Conservation (phyloP, 2,888 invertebrate genomes). For the Acanthococcus lagerstroemiae region DNA sequence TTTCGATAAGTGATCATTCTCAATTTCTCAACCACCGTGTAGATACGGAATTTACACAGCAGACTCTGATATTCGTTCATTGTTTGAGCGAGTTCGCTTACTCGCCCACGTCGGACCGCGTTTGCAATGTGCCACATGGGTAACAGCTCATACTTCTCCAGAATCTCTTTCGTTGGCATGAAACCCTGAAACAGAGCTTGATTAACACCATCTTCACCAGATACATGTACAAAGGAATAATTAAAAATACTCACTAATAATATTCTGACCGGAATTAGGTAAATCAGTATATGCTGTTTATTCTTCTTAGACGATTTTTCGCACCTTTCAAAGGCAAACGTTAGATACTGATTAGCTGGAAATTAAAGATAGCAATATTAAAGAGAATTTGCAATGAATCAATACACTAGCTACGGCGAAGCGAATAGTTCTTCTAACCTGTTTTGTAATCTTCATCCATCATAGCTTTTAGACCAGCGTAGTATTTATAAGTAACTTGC, state of each 20-base stretch:
- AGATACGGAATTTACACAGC: slow-evolving; percentile 94
- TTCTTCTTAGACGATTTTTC: slow-evolving; percentile 70
- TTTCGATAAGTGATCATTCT: slow-evolving; percentile 92
- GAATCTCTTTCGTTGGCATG: slow-evolving; percentile 71
- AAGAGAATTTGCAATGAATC: neutral
- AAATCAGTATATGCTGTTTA: slow-evolving; percentile 84
- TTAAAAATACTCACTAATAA: slow-evolving; percentile 49
- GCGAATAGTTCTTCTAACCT: slow-evolving; percentile 43
- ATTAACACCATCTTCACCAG: neutral
- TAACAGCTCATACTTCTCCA: slow-evolving; percentile 80
- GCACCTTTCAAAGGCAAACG: slow-evolving; percentile 87
- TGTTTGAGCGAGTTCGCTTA: slow-evolving; percentile 68
- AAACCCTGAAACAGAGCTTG: slow-evolving; percentile 52
- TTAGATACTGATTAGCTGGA: slow-evolving; percentile 78
- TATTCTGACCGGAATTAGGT: slow-evolving; percentile 95
- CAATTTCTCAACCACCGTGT: slow-evolving; percentile 90
- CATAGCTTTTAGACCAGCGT: slow-evolving; percentile 95
- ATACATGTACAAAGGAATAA: neutral
- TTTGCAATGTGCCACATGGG: slow-evolving; percentile 83
- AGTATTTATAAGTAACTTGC: slow-evolving; percentile 93
- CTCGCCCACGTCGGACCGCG: slow-evolving; percentile 82
- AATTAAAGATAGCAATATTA: slow-evolving; percentile 34
- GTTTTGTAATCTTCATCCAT: slow-evolving; percentile 92
- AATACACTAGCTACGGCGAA: neutral
- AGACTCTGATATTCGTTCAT: slow-evolving; percentile 80